phyloP scores from a whole-genome alignment of 2,888 invertebrate genomes.

The Torymus texanus region DNA sequence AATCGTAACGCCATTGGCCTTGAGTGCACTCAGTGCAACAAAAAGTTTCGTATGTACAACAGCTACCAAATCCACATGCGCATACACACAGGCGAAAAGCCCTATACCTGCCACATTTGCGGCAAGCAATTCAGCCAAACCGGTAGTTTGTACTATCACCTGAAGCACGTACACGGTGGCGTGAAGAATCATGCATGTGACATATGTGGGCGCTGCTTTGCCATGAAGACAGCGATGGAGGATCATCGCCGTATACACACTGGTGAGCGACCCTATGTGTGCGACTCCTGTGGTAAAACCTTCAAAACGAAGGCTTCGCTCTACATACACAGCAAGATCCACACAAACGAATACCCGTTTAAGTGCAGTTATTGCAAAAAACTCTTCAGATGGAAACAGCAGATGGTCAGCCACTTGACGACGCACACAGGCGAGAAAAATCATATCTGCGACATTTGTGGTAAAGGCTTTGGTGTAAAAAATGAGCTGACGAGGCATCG shows the following conservation, averaged over 20 bases:
- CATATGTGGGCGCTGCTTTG: constrained; percentile 76
- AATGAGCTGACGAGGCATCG: constrained; percentile 77
- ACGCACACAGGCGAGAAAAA: constrained; percentile 75
- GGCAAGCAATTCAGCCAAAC: constrained; percentile 76
- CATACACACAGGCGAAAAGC: constrained; percentile 64
- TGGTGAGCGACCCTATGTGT: constrained; percentile 74
- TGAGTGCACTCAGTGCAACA: constrained; percentile 62
- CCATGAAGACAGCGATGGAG: constrained; percentile 75
- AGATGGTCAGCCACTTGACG: constrained; percentile 75
- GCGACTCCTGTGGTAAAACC: constrained; percentile 76
- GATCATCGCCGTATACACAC: constrained; percentile 76
- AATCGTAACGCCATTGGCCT: constrained; percentile 23
- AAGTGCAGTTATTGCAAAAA: constrained; percentile 70
- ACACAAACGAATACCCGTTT: constrained; percentile 65
- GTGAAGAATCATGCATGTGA: constrained; percentile 76
- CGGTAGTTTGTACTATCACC: constrained; percentile 77
- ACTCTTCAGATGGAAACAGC: constrained; percentile 76
- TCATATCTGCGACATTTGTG: constrained; percentile 76
- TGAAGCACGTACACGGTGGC: constrained; percentile 76
- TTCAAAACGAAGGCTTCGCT: constrained; percentile 76
- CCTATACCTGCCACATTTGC: constrained; percentile 76
- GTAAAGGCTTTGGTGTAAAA: constrained; percentile 76
- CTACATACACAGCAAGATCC: constrained; percentile 74
- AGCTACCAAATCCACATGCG: constrained; percentile 62
- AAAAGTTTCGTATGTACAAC: constrained; percentile 60